Conservation (phyloP, 2,888 invertebrate species). For the Tetragnatha montana region DNA sequence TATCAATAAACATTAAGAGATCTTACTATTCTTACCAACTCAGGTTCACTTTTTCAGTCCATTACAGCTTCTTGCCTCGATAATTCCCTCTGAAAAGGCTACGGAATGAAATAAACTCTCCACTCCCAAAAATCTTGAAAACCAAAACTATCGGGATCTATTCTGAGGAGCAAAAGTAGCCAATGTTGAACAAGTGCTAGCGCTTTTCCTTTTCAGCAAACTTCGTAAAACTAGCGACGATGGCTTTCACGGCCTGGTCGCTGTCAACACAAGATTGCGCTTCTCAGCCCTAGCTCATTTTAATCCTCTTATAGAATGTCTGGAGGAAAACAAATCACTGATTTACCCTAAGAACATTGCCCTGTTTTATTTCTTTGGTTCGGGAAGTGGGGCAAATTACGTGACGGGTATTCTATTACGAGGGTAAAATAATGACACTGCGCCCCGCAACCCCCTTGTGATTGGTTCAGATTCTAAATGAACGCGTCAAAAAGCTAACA, state of each 20-base stretch:
- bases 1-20: no score
- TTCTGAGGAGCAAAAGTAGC: no score
- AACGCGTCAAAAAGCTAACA: conserved; percentile 39
- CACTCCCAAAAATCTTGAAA: no score
- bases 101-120: no score
- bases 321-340: conserved; percentile 26
- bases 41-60: no score
- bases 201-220: no score
- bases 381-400: conserved; percentile 24
- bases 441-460: conserved; percentile 21
- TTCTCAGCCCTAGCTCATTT: neutral
- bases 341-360: conserved; percentile 15
- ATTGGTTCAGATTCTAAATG: conserved; percentile 37
- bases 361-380: conserved; percentile 20
- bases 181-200: no score
- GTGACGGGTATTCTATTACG: conserved; percentile 33
- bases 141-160: no score
- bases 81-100: no score
- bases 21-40: no score
- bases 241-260: neutral
- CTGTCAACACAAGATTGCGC: neutral
- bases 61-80: no score
- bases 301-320: neutral
- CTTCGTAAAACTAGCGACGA: no score
- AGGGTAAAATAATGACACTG: conserved; percentile 37